These are phyloP conservation scores for Rallus crepitans DNA, from an alignment of 2,797 vertebrate species.

Conservation along the genomic window DNA sequence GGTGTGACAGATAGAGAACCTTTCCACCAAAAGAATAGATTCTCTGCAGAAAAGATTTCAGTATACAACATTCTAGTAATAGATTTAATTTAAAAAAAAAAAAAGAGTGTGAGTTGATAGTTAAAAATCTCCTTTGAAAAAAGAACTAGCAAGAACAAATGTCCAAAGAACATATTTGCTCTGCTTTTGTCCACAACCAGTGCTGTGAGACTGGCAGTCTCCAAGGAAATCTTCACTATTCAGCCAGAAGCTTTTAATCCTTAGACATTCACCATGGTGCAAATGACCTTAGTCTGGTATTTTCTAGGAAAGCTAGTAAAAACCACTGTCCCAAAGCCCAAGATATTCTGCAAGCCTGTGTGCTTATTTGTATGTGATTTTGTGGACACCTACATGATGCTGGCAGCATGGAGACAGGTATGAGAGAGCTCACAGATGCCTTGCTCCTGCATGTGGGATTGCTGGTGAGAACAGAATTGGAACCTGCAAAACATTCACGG, in stretches of 20 bases:
- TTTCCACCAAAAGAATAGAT: neutral
- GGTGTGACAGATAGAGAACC: accelerated
- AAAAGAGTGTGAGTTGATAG: neutral
- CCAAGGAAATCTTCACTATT: neutral
- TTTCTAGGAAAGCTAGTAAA: neutral
- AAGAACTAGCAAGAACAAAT: neutral
- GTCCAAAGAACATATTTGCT: neutral
- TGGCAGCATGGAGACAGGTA: neutral
- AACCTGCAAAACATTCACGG: neutral
- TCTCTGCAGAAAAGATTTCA: neutral
- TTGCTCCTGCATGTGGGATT: accelerated
- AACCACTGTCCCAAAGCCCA: neutral
- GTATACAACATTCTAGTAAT: neutral
- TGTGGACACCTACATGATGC: neutral
- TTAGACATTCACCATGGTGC: neutral
- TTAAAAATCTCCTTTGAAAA: neutral
- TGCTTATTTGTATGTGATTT: neutral
- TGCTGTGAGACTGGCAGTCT: neutral
- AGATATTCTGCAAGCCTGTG: neutral
- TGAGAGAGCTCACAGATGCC: neutral
- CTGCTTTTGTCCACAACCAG: neutral
- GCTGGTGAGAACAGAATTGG: neutral
- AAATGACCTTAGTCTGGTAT: neutral
- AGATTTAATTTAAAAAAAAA: accelerated
- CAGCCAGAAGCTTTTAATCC: neutral